Percentiles rank a stretch among this genome's conserved stretches.
phyloP scores from a whole-genome alignment of 2,888 invertebrate species.

The Microplitis deprimator region DNA sequence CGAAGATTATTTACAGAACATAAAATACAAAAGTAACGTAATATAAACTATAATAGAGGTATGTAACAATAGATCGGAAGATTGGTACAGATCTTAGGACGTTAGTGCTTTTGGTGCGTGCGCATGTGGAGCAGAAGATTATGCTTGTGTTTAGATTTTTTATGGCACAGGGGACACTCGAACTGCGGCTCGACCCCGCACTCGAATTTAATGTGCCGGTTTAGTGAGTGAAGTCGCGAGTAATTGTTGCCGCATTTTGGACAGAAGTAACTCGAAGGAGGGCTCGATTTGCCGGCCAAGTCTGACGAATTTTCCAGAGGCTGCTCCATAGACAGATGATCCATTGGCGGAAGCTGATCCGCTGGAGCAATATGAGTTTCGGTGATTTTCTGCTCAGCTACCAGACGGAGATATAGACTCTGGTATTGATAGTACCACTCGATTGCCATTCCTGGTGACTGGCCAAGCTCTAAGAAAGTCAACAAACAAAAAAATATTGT shows the following conservation, averaged over 20 bases:
- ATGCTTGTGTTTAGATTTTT: slow-evolving; percentile 75
- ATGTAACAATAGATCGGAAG: neutral
- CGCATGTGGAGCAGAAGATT: slow-evolving; percentile 73
- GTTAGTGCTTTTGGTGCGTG: slow-evolving; percentile 66
- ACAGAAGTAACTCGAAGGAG: slow-evolving; percentile 67
- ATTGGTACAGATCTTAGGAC: neutral
- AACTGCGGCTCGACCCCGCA: slow-evolving; percentile 77
- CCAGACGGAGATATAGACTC: slow-evolving; percentile 58
- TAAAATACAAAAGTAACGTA: neutral
- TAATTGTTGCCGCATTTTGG: slow-evolving; percentile 76
- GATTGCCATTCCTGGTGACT: slow-evolving; percentile 56
- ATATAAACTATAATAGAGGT: neutral
- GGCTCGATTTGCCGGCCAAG: neutral
- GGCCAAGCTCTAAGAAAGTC: slow-evolving; percentile 58
- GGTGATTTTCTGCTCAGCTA: slow-evolving; percentile 57
- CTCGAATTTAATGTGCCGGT: slow-evolving; percentile 76
- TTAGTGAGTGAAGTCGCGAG: slow-evolving; percentile 74
- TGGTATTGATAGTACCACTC: slow-evolving; percentile 64
- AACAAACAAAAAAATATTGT: slow-evolving; percentile 34
- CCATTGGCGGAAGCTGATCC: slow-evolving; percentile 2
- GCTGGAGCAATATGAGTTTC: slow-evolving; percentile 25
- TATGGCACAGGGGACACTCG: slow-evolving; percentile 77
- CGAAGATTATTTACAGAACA: too few relatives aligned
- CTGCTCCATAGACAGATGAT: neutral
- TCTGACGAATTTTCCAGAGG: neutral